Conservation (phyloP, 2,797 vertebrate species). For the Gila robusta region DNA sequence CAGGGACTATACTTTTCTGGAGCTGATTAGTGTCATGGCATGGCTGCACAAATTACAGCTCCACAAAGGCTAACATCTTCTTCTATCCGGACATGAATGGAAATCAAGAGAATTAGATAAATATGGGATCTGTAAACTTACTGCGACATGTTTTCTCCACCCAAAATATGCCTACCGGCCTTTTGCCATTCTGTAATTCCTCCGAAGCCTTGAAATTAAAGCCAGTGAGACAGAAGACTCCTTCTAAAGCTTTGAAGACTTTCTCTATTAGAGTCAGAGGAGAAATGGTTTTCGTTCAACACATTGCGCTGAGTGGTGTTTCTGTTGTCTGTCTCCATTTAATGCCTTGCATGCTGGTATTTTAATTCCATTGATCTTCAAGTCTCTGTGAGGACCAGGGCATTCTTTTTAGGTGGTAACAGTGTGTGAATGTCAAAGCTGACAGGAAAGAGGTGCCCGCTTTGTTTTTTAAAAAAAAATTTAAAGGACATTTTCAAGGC, state of each 20-base stretch:
- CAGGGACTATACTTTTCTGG: conserved; percentile 67
- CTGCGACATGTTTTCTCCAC: conserved; percentile 69
- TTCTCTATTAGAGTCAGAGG: conserved; percentile 39
- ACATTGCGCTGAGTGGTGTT: conserved; percentile 67
- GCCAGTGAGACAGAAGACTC: conserved; percentile 53
- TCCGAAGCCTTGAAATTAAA: conserved; percentile 67
- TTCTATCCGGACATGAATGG: conserved; percentile 66
- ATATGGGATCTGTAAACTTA: conserved; percentile 67
- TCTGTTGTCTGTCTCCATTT: conserved; percentile 57
- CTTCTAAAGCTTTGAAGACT: conserved; percentile 56
- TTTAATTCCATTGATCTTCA: conserved; percentile 66
- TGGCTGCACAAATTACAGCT: conserved; percentile 74
- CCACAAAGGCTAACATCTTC: conserved; percentile 74
- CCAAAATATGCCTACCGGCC: conserved; percentile 61
- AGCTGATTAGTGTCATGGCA: conserved; percentile 74
- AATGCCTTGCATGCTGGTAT: conserved; percentile 61
- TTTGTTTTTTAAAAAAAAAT: conserved; percentile 6
- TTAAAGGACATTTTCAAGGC: conserved; percentile 62
- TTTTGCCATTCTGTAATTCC: conserved; percentile 65
- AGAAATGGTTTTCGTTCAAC: conserved; percentile 68
- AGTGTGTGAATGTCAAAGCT: conserved; percentile 56
- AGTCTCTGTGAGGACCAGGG: conserved; percentile 57
- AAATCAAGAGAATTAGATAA: conserved; percentile 74
- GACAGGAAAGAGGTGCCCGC: conserved; percentile 61
- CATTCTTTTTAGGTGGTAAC: conserved; percentile 55